Percentiles rank a stretch among this genome's conserved stretches.
Evolutionary conservation across 2,888 invertebrate genomes (phyloP).

Genomic region (Cephus pygmeus): DNA sequence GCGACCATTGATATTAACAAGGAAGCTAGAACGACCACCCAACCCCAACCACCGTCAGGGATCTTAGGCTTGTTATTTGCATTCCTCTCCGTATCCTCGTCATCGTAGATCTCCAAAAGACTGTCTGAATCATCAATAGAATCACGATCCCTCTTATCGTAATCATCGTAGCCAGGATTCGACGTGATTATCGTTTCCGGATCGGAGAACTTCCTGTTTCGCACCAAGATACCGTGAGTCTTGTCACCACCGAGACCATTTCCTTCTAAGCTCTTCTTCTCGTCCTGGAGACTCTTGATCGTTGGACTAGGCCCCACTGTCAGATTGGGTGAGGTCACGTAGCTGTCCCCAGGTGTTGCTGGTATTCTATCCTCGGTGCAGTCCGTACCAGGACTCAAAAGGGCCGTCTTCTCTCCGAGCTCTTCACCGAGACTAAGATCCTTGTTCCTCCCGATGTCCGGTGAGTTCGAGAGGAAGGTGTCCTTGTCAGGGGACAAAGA

Average conservation of each 20-base stretch:
- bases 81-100: constrained; percentile 40
- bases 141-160: constrained; percentile 69
- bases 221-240: constrained; percentile 38
- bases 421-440: constrained; percentile 37
- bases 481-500: constrained; percentile 47
- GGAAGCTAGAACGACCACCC: constrained; percentile 89
- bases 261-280: constrained; percentile 16
- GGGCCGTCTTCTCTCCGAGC: constrained; percentile 31
- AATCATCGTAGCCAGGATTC: constrained; percentile 59
- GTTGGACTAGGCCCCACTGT: constrained; percentile 40
- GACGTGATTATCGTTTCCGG: constrained; percentile 35
- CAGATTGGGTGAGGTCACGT: constrained; percentile 39
- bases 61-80: constrained; percentile 69
- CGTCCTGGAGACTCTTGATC: constrained; percentile 10
- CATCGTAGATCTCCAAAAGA: constrained; percentile 65
- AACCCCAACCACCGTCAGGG: constrained; percentile 90
- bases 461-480: constrained; percentile 37
- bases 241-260: background rate
- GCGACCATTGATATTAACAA: constrained; percentile 89
- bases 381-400: constrained; percentile 41
- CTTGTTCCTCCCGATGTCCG: constrained; percentile 35
- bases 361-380: constrained; percentile 44
- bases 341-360: constrained; percentile 36
- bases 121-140: constrained; percentile 69
- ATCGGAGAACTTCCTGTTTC: constrained; percentile 32